Percentiles rank a stretch among this genome's conserved stretches.
phyloP scores from a whole-genome alignment of 1,140 invertebrate species.

The Drosophila persimilis region DNA sequence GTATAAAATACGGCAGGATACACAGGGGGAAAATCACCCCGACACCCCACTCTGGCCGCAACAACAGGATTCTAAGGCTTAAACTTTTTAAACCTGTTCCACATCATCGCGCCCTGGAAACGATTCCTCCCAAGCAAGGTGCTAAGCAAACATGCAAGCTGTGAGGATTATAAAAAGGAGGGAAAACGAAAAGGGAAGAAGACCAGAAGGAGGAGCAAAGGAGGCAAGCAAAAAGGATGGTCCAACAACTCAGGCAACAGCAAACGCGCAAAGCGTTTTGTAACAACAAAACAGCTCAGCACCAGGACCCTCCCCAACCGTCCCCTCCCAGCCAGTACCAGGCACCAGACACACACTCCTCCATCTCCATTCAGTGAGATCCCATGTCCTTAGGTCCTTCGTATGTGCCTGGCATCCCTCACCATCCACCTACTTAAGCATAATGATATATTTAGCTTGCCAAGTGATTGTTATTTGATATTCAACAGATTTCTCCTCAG shows the following conservation, averaged over 20 bases:
- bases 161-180: constrained; percentile 66
- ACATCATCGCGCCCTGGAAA: constrained; percentile 32
- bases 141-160: constrained; percentile 76
- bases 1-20: constrained; percentile 16
- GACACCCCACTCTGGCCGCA: background rate
- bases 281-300: constrained; percentile 38
- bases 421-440: constrained; percentile 75
- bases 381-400: constrained; percentile 30
- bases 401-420: constrained; percentile 47
- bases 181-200: constrained; percentile 6
- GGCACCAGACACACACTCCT: background rate
- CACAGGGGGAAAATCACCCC: background rate
- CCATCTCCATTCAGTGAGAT: background rate
- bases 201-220: background rate
- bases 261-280: constrained; percentile 33
- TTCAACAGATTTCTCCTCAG: constrained; percentile 74
- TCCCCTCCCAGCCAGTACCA: constrained; percentile 15
- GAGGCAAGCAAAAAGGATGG: constrained; percentile 43
- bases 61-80: constrained; percentile 46
- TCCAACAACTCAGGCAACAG: constrained; percentile 64
- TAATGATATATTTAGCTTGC: constrained; percentile 82
- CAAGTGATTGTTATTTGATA: constrained; percentile 82
- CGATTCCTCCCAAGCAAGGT: constrained; percentile 41
- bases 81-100: constrained; percentile 52
- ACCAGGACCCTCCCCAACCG: constrained; percentile 4